Conservation (phyloP, 2,797 vertebrate genomes). For the Eulemur mongoz region DNA sequence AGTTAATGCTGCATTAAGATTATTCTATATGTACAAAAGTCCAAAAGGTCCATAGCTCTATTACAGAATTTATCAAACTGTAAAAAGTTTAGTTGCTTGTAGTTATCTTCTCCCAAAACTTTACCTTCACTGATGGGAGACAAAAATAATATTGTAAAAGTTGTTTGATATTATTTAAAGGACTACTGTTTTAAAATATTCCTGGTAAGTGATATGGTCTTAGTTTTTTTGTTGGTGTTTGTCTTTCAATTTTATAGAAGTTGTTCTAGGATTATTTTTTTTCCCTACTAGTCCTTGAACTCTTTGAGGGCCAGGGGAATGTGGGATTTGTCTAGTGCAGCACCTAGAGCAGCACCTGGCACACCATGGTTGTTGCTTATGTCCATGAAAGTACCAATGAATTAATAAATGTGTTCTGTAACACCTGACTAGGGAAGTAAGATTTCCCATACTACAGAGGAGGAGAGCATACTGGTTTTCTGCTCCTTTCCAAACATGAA, state of each 20-base stretch:
- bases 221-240: not conserved
- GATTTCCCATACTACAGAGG: not conserved
- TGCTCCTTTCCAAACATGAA: not conserved
- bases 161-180: not conserved
- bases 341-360: not conserved
- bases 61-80: not conserved
- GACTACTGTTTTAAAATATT: not conserved
- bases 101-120: not conserved
- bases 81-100: not conserved
- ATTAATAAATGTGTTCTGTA: not conserved
- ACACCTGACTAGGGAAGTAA: not conserved
- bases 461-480: not conserved
- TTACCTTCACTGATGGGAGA: not conserved
- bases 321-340: not conserved
- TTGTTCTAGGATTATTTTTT: not conserved
- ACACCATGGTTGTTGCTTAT: not conserved
- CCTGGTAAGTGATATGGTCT: not conserved
- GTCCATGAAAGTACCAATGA: not conserved
- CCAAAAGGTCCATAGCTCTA: not conserved
- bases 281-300: not conserved
- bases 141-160: not conserved
- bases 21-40: not conserved
- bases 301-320: not conserved
- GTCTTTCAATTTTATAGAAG: not conserved
- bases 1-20: not conserved